Evolutionary conservation across 2,888 invertebrate species (phyloP).

Genomic region (Epinotia ramella): DNA sequence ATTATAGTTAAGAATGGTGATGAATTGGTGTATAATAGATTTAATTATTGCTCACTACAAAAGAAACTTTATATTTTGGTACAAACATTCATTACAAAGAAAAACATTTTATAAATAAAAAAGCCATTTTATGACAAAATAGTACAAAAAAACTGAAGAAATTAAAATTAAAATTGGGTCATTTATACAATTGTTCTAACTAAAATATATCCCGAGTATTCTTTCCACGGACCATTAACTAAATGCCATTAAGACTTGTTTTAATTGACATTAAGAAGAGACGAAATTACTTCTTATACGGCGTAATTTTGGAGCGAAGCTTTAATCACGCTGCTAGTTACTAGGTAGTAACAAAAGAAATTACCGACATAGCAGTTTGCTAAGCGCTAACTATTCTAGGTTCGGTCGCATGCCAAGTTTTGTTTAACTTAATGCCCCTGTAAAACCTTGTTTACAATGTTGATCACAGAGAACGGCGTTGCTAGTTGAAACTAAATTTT

Average conservation of each 20-base stretch:
- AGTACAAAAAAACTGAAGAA: too few relatives aligned
- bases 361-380: conserved; percentile 12
- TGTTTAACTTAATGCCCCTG: conserved; percentile 8
- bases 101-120: too few relatives aligned
- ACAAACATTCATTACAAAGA: too few relatives aligned
- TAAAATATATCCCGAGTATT: neutral
- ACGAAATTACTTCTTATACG: conserved; percentile 16
- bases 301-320: conserved; percentile 15
- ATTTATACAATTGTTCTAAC: neutral
- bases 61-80: too few relatives aligned
- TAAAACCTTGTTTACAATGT: conserved; percentile 13
- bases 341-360: conserved; percentile 22
- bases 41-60: too few relatives aligned
- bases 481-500: neutral
- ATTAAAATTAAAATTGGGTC: neutral
- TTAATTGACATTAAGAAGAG: conserved; percentile 24
- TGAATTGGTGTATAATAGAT: too few relatives aligned
- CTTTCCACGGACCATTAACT: conserved; percentile 4
- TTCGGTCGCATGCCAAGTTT: conserved; percentile 15
- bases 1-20: too few relatives aligned
- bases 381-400: conserved; percentile 3
- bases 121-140: too few relatives aligned
- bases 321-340: conserved; percentile 24
- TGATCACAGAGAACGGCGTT: neutral
- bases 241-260: conserved; percentile 10